phyloP scores from a whole-genome alignment of 2,113 vertebrate genomes.

The Xiphias gladius region DNA sequence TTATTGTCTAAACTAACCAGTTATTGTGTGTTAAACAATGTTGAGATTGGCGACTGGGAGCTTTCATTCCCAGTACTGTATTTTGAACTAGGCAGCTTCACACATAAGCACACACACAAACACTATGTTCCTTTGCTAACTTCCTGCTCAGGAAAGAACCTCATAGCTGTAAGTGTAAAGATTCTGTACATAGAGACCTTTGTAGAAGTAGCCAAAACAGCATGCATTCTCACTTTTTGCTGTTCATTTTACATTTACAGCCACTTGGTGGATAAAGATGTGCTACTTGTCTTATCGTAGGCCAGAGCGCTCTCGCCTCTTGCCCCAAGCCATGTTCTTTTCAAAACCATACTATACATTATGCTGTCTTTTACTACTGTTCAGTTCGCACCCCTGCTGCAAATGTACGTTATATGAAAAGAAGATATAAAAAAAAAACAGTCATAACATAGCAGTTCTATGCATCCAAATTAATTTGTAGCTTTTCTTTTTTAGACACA shows the following conservation, averaged over 20 bases:
- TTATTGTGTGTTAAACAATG: slow-evolving; percentile 34
- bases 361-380: slow-evolving; percentile 20
- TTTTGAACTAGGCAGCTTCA: slow-evolving; percentile 69
- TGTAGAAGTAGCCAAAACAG: slow-evolving; percentile 84
- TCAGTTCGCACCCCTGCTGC: slow-evolving; percentile 36
- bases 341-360: slow-evolving; percentile 36
- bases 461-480: slow-evolving; percentile 68
- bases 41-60: slow-evolving; percentile 46
- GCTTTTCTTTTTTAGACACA: slow-evolving; percentile 62
- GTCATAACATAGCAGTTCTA: slow-evolving; percentile 55
- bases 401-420: slow-evolving; percentile 22
- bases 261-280: slow-evolving; percentile 64
- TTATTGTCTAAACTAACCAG: slow-evolving; percentile 35
- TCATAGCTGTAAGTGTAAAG: slow-evolving; percentile 77
- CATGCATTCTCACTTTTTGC: slow-evolving; percentile 79
- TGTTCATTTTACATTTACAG: slow-evolving; percentile 65
- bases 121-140: slow-evolving; percentile 59
- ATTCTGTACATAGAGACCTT: slow-evolving; percentile 84
- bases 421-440: not conserved
- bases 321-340: slow-evolving; percentile 43
- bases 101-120: slow-evolving; percentile 59
- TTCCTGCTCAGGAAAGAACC: slow-evolving; percentile 80
- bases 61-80: slow-evolving; percentile 34
- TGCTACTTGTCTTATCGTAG: slow-evolving; percentile 15
- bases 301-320: slow-evolving; percentile 34